Percentiles rank a stretch among this genome's conserved stretches.
Conservation (phyloP, 2,888 invertebrate genomes). For the Cyrtodaria siliqua region DNA sequence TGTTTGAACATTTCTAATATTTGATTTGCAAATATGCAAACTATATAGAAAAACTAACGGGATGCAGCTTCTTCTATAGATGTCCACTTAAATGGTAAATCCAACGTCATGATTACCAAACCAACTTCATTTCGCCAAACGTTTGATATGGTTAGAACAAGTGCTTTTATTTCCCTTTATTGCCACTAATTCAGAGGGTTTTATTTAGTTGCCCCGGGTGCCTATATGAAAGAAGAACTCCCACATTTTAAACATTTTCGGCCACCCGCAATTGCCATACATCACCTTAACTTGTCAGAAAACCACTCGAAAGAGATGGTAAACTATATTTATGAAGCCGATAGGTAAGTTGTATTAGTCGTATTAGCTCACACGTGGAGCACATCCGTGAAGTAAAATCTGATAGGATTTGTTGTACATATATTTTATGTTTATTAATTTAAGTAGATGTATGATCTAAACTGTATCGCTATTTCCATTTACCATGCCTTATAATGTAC, state of each 20-base stretch:
- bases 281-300: conserved; percentile 59
- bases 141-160: conserved; percentile 47
- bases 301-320: conserved; percentile 52
- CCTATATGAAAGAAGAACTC: conserved; percentile 40
- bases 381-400: not conserved
- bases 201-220: conserved; percentile 48
- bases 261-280: conserved; percentile 62
- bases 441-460: not conserved
- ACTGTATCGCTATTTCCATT: no score
- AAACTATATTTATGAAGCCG: conserved; percentile 59
- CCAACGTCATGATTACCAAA: conserved; percentile 13
- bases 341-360: conserved; percentile 29
- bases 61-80: no score
- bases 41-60: no score
- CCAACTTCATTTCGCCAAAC: conserved; percentile 25
- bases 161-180: conserved; percentile 60
- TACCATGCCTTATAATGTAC: no score
- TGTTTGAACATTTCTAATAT: no score
- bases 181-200: conserved; percentile 37
- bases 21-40: no score
- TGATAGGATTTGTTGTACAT: not conserved
- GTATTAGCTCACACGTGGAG: conserved; percentile 36
- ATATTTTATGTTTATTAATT: not conserved
- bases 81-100: no score
- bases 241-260: conserved; percentile 55